These are phyloP conservation scores for Leptonema lineaticorne DNA, from an alignment of 1,140 invertebrate species.

Conservation along the genomic window DNA sequence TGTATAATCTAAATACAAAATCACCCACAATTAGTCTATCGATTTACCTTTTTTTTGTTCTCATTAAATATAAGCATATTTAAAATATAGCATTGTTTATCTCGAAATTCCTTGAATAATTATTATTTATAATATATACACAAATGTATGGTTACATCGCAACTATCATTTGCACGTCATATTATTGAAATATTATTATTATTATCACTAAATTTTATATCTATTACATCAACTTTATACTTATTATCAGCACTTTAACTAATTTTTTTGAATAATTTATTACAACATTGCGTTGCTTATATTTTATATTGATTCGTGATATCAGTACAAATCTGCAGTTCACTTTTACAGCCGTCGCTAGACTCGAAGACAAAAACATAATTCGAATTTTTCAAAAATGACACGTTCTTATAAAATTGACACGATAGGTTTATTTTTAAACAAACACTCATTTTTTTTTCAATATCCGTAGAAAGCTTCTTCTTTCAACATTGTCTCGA, in stretches of 20 bases:
- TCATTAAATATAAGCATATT: too few species aligned
- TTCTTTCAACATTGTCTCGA: constrained; percentile 59
- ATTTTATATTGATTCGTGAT: neutral
- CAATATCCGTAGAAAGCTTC: constrained; percentile 58
- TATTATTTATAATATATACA: neutral
- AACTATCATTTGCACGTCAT: neutral
- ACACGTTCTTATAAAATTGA: neutral
- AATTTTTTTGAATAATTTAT: constrained; percentile 16
- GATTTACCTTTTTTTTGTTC: too few species aligned
- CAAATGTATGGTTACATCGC: neutral
- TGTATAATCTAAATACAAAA: constrained; percentile 13
- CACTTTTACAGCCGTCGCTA: constrained; percentile 10
- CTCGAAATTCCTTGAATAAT: too few species aligned
- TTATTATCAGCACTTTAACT: constrained; percentile 28
- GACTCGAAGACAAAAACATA: constrained; percentile 19
- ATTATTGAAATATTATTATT: constrained; percentile 1
- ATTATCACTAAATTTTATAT: neutral
- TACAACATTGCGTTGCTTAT: neutral
- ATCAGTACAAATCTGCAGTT: too few species aligned
- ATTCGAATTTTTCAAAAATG: neutral
- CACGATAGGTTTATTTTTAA: neutral
- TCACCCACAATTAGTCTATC: constrained; percentile 25
- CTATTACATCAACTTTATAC: constrained; percentile 23
- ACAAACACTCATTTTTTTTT: too few species aligned
- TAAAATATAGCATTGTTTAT: too few species aligned